Evolutionary conservation across 2,797 vertebrate species (phyloP).

Genomic region (Rhynchonycteris naso): DNA sequence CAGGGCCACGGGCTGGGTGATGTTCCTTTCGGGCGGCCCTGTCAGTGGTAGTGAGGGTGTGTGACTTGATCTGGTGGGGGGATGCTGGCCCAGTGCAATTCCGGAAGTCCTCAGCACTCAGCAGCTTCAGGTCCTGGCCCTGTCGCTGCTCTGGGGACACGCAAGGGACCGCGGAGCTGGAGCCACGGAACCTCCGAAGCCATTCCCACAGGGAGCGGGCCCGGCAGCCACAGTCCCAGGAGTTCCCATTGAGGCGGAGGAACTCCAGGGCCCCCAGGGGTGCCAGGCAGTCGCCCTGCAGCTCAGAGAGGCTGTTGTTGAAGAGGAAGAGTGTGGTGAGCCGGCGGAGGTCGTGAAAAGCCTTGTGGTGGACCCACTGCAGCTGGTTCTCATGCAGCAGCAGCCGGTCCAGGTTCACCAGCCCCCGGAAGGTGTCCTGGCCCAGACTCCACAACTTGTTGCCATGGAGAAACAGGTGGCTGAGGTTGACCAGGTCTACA

Average conservation of each 20-base stretch:
- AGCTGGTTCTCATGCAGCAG: constrained; percentile 98
- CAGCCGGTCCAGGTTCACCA: constrained; percentile 95
- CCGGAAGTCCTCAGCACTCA: constrained; percentile 93
- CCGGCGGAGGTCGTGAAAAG: constrained; percentile 96
- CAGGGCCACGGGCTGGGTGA: constrained; percentile 84
- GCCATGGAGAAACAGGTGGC: constrained; percentile 98
- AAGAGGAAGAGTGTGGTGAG: constrained; percentile 98
- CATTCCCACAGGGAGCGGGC: constrained; percentile 96
- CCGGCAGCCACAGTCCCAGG: constrained; percentile 97
- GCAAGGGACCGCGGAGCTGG: constrained; percentile 94
- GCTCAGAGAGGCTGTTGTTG: constrained; percentile 96
- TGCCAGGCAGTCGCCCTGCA: constrained; percentile 94
- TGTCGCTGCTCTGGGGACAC: constrained; percentile 87
- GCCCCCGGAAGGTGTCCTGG: constrained; percentile 96
- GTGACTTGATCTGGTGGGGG: constrained; percentile 94
- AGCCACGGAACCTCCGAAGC: constrained; percentile 95
- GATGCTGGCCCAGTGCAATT: constrained; percentile 96
- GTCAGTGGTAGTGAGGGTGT: constrained; percentile 91
- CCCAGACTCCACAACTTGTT: constrained; percentile 97
- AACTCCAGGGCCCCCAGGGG: constrained; percentile 94
- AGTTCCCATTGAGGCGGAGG: constrained; percentile 97
- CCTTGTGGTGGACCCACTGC: constrained; percentile 94
- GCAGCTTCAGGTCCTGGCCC: constrained; percentile 94
- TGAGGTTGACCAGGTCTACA: constrained; percentile 97
- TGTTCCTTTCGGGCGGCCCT: constrained; percentile 90